Base-by-base conservation (phyloP, 2,797 vertebrate genomes). In the Neosalanx taihuensis region DNA sequence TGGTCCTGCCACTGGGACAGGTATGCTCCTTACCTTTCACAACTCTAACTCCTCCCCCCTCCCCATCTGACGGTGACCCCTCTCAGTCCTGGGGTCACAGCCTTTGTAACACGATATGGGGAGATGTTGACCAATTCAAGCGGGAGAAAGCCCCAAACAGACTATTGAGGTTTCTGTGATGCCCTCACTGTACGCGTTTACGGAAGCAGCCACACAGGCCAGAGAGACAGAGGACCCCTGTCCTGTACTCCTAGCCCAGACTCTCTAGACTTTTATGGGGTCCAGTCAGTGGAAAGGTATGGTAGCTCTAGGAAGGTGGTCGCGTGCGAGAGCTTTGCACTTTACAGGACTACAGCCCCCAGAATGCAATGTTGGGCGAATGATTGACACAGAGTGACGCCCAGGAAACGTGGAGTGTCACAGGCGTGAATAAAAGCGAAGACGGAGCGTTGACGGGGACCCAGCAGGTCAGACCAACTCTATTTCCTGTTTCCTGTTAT, bases 1-100 rank as follows among this genome's bases (percentile, higher is more conserved):
- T 99, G 98, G 98, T 97, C 97, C 96, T 99, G 98, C 97, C 97
- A 98, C 97, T 99, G 98, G 98, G 97, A 99, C 98, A 99, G 98
- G 98, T 99, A 99, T 95, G 95, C 94, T 97, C 94, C 92, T 93
- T 93, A 92, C 89, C 91, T 93, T 94, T 93, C 84, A 91, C 92
- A 94, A 89, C 90, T 92, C 91, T 93, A 91, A 90, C 83, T 85
- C 88, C 73, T 76, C 89, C 88, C 82, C 76, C 88, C 87, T 26
- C 84, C 83, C 79, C 73, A 62, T 87, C 87, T 89, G 85, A 87
- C 87, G 79, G 76, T 84, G 37, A 84, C 37, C 57, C 57, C 62
- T 77, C 80, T 81, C 86, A 85, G 62, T 86, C 82, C 84, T 64
- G 81, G 82, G 82, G 81, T 84, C 81, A 79, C 84, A 88, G 88